Conservation (phyloP, 1,140 invertebrate species). For the Lepidurus couesii region DNA sequence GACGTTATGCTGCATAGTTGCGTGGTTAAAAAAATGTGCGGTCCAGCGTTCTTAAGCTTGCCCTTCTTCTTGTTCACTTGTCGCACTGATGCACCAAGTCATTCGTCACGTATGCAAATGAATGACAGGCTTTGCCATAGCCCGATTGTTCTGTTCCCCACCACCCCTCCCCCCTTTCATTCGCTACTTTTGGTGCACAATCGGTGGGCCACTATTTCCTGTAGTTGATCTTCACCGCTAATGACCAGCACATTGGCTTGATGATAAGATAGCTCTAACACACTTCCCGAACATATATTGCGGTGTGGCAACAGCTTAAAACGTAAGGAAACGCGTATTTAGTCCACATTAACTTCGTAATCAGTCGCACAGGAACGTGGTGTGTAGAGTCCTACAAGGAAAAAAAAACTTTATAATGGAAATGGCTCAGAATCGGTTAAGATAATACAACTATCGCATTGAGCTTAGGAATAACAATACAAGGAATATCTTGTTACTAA, state of each 20-base stretch:
- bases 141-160: neutral
- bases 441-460: too few relatives aligned
- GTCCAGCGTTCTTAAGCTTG: neutral
- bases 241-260: neutral
- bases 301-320: too few relatives aligned
- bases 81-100: neutral
- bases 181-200: neutral
- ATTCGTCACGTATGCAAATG: constrained; percentile 19
- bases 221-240: constrained; percentile 8
- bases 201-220: constrained; percentile 11
- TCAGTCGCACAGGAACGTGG: too few relatives aligned
- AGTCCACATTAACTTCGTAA: too few relatives aligned
- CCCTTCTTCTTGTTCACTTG: neutral
- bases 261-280: constrained; percentile 4
- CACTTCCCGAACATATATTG: neutral
- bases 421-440: too few relatives aligned
- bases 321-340: too few relatives aligned
- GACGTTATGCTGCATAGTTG: neutral
- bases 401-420: too few relatives aligned
- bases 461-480: too few relatives aligned
- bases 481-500: too few relatives aligned
- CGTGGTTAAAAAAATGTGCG: neutral
- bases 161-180: neutral
- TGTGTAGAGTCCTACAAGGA: too few relatives aligned
- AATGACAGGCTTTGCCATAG: neutral